Conservation (phyloP, 2,797 vertebrate species). For the Clangula hyemalis region DNA sequence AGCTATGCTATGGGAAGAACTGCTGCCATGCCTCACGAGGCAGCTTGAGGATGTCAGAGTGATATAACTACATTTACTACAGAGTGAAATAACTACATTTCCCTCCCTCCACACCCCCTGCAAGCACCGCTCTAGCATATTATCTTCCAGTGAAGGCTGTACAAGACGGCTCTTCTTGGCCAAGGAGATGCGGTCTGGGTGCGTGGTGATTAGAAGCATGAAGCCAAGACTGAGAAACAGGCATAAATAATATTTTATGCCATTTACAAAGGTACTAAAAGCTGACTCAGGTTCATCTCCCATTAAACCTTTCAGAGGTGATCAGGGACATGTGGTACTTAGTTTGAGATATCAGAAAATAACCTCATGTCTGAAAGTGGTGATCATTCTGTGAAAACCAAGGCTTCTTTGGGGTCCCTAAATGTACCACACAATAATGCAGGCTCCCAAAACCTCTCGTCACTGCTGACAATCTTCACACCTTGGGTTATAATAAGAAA, state of each 20-base stretch:
- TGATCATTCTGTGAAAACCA: conserved; percentile 5
- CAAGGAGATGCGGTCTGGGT: neutral
- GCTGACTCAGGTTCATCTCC: neutral
- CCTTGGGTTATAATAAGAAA: conserved; percentile 3
- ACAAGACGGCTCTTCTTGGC: neutral
- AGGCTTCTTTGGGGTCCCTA: neutral
- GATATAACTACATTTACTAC: neutral
- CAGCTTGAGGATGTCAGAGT: neutral
- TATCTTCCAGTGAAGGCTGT: neutral
- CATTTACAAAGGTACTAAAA: neutral
- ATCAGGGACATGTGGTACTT: neutral
- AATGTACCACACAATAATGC: conserved; percentile 17
- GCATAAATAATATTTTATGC: neutral
- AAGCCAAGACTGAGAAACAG: neutral
- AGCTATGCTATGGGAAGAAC: neutral
- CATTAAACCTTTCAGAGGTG: conserved; percentile 2
- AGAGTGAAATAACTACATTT: neutral
- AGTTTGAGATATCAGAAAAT: neutral
- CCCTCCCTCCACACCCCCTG: neutral
- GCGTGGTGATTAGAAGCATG: neutral
- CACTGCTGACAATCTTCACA: conserved; percentile 44
- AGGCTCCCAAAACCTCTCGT: conserved; percentile 9
- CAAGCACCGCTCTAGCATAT: neutral
- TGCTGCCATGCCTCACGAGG: neutral
- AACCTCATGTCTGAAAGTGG: neutral